Base-by-base conservation (phyloP, 2,113 vertebrate species). In the Microcebus lehilahytsara region DNA sequence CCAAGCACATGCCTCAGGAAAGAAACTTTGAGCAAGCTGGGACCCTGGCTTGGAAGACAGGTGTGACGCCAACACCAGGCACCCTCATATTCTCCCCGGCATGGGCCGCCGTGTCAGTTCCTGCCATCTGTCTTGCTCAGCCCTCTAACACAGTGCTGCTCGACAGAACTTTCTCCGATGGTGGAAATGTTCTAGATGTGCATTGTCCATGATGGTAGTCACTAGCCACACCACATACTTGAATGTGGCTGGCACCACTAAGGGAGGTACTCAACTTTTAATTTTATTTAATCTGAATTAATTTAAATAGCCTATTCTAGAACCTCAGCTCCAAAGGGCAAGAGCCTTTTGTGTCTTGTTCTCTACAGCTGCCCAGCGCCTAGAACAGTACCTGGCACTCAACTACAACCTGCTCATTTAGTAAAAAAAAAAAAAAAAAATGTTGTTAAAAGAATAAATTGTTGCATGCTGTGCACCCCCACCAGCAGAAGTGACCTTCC, bases 81-180 rank as follows among this genome's bases (percentile, higher is more conserved):
- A 12, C 16, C 23, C 27, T 25, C 27, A 1, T 22, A 0, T 13
- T 46, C 9, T 37, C 32, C 67, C 3, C 2, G 20, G 46, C 30
- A 12, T 0, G 2, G 72, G 69, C 56, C 32, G 30, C 6, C 0
- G 0, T 5, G 3, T 9, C 42, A 9, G 3, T 30, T 66, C 30
- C 23, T 9, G 4, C 8, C 42, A 30, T 12, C 27, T 7, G 2
- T 32, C 30, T 23, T 6, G 37, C 3, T 34, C 5, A 19, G 2
- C 64, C 64, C 30, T 32, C 25, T 23, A 3, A 42, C 32, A 37
- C 6, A 17, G 34, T 9, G 32, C 19, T 30, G 34, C 91, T 91
- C 0, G 5, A 14, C 16, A 40, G 62, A 30, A 40, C 69, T n/a
- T n/a, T 5, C 19, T 66, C 11, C 1, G 1, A 27, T 0, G 13